Evolutionary conservation across 2,888 invertebrate species (phyloP), one percentile per base, ranked within the genome.

Genomic region (Gandaritis pyraliata): DNA sequence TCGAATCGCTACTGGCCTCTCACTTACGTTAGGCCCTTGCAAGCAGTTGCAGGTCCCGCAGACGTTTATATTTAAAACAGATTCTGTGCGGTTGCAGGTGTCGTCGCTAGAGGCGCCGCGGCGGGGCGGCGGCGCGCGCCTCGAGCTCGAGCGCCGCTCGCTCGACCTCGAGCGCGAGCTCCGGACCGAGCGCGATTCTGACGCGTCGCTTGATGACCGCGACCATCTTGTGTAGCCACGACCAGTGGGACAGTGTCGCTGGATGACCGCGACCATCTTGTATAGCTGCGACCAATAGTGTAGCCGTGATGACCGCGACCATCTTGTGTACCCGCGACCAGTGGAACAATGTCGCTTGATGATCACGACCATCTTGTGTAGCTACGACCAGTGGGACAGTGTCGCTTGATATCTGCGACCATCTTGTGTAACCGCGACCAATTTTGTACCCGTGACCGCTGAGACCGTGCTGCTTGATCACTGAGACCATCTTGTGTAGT

Each of bases 111-210:
- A 92, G 76, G 80, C 82, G 66, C 79, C 80, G 67, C 82, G 83
- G 71, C 81, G 83, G 73, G 72, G 77, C 71, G 70, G 68, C 73
- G 72, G 77, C 72, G 70, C 72, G 71, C 86, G 87, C 51, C 83
- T 84, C 62, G 92, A 91, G 81, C 85, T 88, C 67, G 92, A 91
- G 84, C 87, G 92, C 18, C 92, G 92, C 82, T 84, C 84, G 72
- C 88, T 92, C 68, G 92, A 93, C 83, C 86, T 93, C 67, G 93
- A 93, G 83, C 88, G 90, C 61, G 91, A 92, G 74, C 83, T 90
- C 78, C 88, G 91, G 53, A 79, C 80, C 74, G 87, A 84, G 74
- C 83, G 85, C 72, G 86, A 85, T 83, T 87, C 88, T 61, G 88
- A 89, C 85, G 87, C 82, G 68, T 86, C 87, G 75, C 89, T 89